Percentiles rank a stretch among this genome's conserved stretches.
phyloP scores from a whole-genome alignment of 1,140 invertebrate species.

The Meloidogyne floridensis region DNA sequence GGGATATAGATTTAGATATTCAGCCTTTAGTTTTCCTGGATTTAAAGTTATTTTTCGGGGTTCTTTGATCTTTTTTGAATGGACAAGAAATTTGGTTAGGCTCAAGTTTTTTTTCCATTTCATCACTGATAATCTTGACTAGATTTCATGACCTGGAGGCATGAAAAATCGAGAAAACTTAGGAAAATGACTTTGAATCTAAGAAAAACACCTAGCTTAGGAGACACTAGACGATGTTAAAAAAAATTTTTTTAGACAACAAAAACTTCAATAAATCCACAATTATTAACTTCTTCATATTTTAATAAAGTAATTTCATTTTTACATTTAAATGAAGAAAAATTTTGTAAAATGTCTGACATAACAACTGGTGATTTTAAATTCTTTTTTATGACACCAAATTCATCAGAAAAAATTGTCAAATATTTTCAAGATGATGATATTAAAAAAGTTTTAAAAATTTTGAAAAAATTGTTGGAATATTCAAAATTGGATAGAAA shows the following conservation, averaged over 20 bases:
- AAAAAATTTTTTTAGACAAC: neutral
- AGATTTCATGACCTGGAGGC: too few species aligned
- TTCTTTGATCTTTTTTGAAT: too few species aligned
- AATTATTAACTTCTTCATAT: slow-evolving; percentile 1
- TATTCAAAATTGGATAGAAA: neutral
- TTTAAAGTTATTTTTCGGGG: too few species aligned
- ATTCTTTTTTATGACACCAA: slow-evolving; percentile 50
- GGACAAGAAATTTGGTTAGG: too few species aligned
- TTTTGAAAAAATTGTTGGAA: slow-evolving; percentile 10
- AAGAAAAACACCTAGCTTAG: too few species aligned
- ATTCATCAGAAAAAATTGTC: slow-evolving; percentile 29
- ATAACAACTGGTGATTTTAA: slow-evolving; percentile 47
- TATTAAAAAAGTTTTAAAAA: neutral
- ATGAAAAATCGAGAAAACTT: too few species aligned
- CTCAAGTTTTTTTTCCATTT: too few species aligned
- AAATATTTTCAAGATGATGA: neutral
- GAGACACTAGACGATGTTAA: too few species aligned
- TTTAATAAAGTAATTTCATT: slow-evolving; percentile 48
- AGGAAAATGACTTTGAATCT: too few species aligned
- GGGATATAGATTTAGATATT: too few species aligned
- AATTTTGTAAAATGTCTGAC: slow-evolving; percentile 44
- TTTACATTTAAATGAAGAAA: slow-evolving; percentile 53
- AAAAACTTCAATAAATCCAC: slow-evolving; percentile 4
- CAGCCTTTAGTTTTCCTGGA: too few species aligned
- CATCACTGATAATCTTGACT: too few species aligned